Base-by-base conservation (phyloP, 2,113 vertebrate genomes). In the Procavia capensis region DNA sequence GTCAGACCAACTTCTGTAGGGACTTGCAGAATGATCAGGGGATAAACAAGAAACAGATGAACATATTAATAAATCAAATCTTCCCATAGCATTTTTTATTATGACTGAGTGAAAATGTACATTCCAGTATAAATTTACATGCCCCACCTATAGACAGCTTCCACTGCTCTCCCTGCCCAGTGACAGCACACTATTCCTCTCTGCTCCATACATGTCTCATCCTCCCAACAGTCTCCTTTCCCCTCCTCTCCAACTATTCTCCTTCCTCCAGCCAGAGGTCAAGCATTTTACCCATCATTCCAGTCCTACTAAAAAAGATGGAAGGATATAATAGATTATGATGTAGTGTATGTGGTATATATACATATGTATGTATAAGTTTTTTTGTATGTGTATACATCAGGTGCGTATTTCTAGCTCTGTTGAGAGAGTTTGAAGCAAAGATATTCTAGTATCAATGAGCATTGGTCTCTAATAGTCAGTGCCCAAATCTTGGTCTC, bases 331-430 rank as follows among this genome's bases (percentile, higher is more conserved):
- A 31, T 31, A 34, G 43, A 29, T 36, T 9, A 22, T 1, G 0
- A 10, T 0, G 8, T 4, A 5, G 0, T 25, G 6, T 31, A 6
- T 85, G 41, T 13, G 5, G 17, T 54, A 54, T 16, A 7, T 9
- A 22, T 74, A 43, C 25, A 29, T 47, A 16, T 76, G 63, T 63
- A 13, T 50, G 20, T 6, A 6, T 20, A 11, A 61, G 34, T n/a
- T 27, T 17, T 54, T 80, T 13, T 43, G n/a, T 20, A 34, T 10
- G 10, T 6, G 5, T 4, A 6, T 10, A 22, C 2, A 24, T 57
- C 25, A 2, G 11, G 9, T n/a, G 25, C 8, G 2, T 36, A 72
- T 34, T 31, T 50, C n/a, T 45, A 24, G 31, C 34, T 59, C 22
- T 7, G 20, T 47, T 29, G 43, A 66, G 45, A 47, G 39, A 61